Base-by-base conservation (phyloP, 2,888 invertebrate genomes). In the Agriopis aurantiaria region DNA sequence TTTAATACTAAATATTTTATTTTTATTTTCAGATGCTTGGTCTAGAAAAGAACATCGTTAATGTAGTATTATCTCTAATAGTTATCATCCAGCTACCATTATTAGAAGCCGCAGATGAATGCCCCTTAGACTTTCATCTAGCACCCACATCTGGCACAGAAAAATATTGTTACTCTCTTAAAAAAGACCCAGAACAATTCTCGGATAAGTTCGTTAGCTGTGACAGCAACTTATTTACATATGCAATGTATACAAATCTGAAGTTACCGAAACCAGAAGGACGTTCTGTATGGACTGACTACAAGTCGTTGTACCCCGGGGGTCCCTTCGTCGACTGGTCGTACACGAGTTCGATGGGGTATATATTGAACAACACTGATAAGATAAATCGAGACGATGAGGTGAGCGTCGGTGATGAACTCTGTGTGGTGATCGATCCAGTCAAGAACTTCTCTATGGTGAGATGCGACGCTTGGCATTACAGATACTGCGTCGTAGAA, bases 261-360 rank as follows among this genome's bases (percentile, higher is more conserved):
- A 82, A 87, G 61, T 77, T 91, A 14, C 79, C 82, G 0, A 84
- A 82, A 68, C 70, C 83, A 11, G 82, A 86, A 49, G 68, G 1
- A 0, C 40, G 82, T 23, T 76, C 78, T n/a, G 73, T 94, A 76
- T 95, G 95, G 95, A 88, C 91, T 0, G 93, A 94, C 63, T 94
- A 90, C 76, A 91, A 85, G 71, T 84, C 90, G 0, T 63, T 87
- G 33, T 93, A 94, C 71, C 86, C 89, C 6, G 92, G 93, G 5
- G 94, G 94, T 2, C 88, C 90, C 3, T 93, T 91, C 72, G 80
- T 92, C 4, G 92, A 93, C 71, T 88, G 87, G 86, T 89, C 92
- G 1, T 88, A 83, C 63, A 89, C 89, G 8, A 82, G 86, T 49
- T 73, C 80, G 12, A 83, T 83, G 40, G 91, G 91, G 9, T 74